Evolutionary conservation across 2,113 vertebrate genomes (phyloP).

Genomic region (Edolisoma coerulescens): DNA sequence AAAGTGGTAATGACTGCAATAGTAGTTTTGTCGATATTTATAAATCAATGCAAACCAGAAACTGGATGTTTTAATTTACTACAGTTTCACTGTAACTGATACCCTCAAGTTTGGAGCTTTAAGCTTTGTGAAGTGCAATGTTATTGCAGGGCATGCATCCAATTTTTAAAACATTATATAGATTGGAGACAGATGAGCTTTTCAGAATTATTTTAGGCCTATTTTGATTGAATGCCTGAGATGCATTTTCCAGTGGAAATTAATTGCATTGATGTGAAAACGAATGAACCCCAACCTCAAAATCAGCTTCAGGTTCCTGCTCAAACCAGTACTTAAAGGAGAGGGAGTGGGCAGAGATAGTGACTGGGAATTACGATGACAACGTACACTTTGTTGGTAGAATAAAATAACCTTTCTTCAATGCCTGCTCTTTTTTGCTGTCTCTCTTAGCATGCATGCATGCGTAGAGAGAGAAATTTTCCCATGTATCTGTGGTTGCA

Average conservation of each 20-base stretch:
- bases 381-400: neutral
- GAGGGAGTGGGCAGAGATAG: neutral
- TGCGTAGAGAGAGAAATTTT: neutral
- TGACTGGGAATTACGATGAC: neutral
- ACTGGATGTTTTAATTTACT: constrained; percentile 55
- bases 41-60: constrained; percentile 56
- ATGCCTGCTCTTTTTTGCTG: neutral
- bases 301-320: constrained; percentile 63
- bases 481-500: neutral
- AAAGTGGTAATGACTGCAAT: constrained; percentile 48
- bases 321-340: neutral
- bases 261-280: constrained; percentile 71
- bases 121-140: constrained; percentile 52
- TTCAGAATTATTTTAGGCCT: constrained; percentile 67
- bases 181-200: constrained; percentile 72
- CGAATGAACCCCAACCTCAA: constrained; percentile 68
- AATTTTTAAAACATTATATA: constrained; percentile 69
- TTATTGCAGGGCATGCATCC: constrained; percentile 66
- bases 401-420: constrained; percentile 17
- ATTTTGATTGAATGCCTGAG: constrained; percentile 67
- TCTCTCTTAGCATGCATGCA: neutral
- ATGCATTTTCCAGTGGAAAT: constrained; percentile 70
- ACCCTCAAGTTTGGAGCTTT: constrained; percentile 36
- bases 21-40: constrained; percentile 46
- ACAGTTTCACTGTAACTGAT: constrained; percentile 54